phyloP scores from a whole-genome alignment of 2,797 vertebrate species.

The Pipistrellus nathusii region DNA sequence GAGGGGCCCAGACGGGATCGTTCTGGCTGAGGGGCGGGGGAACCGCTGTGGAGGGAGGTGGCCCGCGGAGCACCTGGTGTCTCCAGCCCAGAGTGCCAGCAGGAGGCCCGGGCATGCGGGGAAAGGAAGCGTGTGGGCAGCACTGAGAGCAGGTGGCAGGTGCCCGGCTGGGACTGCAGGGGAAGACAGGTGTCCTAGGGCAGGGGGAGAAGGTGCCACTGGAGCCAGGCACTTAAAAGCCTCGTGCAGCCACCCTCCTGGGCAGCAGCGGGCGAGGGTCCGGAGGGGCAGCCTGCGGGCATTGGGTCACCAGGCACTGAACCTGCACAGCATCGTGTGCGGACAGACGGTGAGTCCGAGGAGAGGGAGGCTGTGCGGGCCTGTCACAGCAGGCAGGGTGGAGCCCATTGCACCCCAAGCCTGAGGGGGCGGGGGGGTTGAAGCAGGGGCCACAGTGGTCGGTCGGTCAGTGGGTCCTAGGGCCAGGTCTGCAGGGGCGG shows the following conservation, averaged over 20 bases:
- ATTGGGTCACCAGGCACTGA: background rate
- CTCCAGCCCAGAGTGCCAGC: no score
- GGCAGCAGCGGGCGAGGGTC: no score
- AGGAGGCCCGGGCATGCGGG: no score
- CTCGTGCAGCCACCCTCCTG: fast-evolving
- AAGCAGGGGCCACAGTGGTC: background rate
- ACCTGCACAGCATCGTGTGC: no score
- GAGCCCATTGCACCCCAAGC: background rate
- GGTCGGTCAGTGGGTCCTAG: no score
- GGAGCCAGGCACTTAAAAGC: background rate
- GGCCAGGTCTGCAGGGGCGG: fast-evolving
- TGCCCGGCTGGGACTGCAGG: background rate
- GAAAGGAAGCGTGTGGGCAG: fast-evolving
- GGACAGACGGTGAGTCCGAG: no score
- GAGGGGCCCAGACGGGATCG: background rate
- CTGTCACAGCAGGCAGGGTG: fast-evolving
- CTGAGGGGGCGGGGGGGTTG: no score
- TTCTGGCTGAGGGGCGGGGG: background rate
- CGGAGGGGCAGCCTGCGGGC: no score
- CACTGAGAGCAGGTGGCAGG: no score
- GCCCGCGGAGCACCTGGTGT: no score
- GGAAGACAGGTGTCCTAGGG: fast-evolving
- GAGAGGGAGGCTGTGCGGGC: background rate
- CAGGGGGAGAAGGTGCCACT: fast-evolving
- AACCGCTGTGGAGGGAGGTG: background rate